phyloP scores from a whole-genome alignment of 2,113 vertebrate species.

The Gnathonemus echidnorhynchus region DNA sequence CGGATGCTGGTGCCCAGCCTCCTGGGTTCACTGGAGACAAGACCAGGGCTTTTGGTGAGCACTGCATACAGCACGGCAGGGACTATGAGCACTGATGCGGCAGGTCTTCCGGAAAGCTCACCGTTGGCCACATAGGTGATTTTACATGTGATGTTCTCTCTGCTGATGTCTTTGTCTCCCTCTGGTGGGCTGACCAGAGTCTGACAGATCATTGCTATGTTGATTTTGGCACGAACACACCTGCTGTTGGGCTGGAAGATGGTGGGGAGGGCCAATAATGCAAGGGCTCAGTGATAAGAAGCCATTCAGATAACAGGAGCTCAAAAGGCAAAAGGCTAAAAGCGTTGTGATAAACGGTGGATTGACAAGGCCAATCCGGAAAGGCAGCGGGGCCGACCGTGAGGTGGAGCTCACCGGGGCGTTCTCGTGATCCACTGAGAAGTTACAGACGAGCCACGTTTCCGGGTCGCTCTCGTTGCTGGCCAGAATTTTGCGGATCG shows the following conservation, averaged over 20 bases:
- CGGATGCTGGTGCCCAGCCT: conserved; percentile 96
- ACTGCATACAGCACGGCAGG: not conserved
- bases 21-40: conserved; percentile 80
- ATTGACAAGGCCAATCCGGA: not conserved
- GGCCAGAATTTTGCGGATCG: conserved; percentile 80
- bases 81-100: not conserved
- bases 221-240: conserved; percentile 98
- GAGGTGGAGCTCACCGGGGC: conserved; percentile 67
- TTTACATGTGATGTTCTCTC: conserved; percentile 93
- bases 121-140: conserved; percentile 98
- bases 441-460: conserved; percentile 97
- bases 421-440: conserved; percentile 89
- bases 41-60: not conserved
- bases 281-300: not conserved
- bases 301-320: conserved; percentile 6
- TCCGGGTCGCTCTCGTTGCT: conserved; percentile 92
- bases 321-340: not conserved
- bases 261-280: not conserved
- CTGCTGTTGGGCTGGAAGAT: conserved; percentile 77
- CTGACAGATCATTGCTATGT: conserved; percentile 95
- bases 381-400: not conserved
- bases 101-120: conserved; percentile 45
- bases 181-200: conserved; percentile 93
- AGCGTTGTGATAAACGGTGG: not conserved
- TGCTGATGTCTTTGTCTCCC: conserved; percentile 86